phyloP scores from a whole-genome alignment of 1,140 invertebrate genomes.

The Frieseomelitta varia region DNA sequence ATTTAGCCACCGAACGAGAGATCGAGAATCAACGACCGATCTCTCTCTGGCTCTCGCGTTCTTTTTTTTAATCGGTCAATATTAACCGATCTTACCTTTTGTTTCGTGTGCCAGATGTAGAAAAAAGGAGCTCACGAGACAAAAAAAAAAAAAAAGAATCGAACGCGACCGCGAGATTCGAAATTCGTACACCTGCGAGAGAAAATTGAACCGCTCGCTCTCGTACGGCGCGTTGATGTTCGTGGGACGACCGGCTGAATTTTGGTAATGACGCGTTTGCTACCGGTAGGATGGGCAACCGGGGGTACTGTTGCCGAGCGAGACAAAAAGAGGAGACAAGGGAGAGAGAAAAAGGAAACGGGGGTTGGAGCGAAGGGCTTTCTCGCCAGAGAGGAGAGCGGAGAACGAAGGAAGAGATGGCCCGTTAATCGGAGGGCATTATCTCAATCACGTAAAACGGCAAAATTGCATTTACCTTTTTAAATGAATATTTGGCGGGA shows the following conservation, averaged over 20 bases:
- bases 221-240: slow-evolving; percentile 56
- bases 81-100: background rate
- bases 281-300: slow-evolving; percentile 70
- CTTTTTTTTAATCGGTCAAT: background rate
- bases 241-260: slow-evolving; percentile 72
- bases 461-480: slow-evolving; percentile 83
- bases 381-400: slow-evolving; percentile 42
- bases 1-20: slow-evolving; percentile 31
- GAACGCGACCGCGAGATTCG: background rate
- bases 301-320: background rate
- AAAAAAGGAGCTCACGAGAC: background rate
- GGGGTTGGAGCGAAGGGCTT: background rate
- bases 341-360: background rate
- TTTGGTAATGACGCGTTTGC: slow-evolving; percentile 79
- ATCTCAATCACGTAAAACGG: slow-evolving; percentile 83
- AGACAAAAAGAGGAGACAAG: background rate
- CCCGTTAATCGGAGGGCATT: slow-evolving; percentile 82
- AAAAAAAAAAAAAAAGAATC: background rate
- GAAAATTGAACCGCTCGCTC: slow-evolving; percentile 58
- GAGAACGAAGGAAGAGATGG: slow-evolving; percentile 49
- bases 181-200: slow-evolving; percentile 53
- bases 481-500: slow-evolving; percentile 83
- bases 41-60: background rate
- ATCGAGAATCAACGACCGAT: slow-evolving; percentile 6
- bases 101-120: no score